Percentiles rank a stretch among this genome's conserved stretches.
Evolutionary conservation across 2,888 invertebrate species (phyloP).

Genomic region (Galeruca laticollis): DNA sequence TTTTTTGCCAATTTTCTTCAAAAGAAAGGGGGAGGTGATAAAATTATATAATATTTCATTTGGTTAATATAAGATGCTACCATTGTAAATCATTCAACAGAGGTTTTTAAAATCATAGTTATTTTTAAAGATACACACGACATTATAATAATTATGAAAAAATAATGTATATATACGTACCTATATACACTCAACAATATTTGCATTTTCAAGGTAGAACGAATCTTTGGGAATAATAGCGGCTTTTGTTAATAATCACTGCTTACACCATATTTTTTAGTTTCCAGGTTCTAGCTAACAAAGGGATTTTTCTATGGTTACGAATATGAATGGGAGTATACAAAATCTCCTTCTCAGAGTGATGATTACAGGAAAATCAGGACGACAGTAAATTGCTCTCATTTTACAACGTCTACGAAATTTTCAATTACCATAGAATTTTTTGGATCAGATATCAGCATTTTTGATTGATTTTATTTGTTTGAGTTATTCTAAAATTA

Average conservation of each 20-base stretch:
- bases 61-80: too few relatives aligned
- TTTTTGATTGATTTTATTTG: background rate
- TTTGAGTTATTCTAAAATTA: too few relatives aligned
- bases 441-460: too few relatives aligned
- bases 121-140: background rate
- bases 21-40: too few relatives aligned
- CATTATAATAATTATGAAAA: conserved; percentile 7
- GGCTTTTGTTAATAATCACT: conserved; percentile 21
- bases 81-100: too few relatives aligned
- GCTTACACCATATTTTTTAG: conserved; percentile 34
- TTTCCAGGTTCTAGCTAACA: conserved; percentile 32
- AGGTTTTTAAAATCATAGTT: too few relatives aligned
- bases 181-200: conserved; percentile 9
- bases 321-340: conserved; percentile 36
- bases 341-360: conserved; percentile 19
- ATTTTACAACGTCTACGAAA: background rate
- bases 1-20: too few relatives aligned
- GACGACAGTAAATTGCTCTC: conserved; percentile 13
- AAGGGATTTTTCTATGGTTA: conserved; percentile 37
- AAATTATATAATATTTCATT: too few relatives aligned
- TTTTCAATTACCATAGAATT: background rate
- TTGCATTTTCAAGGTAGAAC: conserved; percentile 17
- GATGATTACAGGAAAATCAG: conserved; percentile 17
- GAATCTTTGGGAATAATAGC: background rate
- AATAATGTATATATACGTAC: background rate